A percentile compares a stretch with the other conserved stretches of the same genome.
Conservation (phyloP, 2,888 invertebrate species). For the Phlogophora meticulosa region DNA sequence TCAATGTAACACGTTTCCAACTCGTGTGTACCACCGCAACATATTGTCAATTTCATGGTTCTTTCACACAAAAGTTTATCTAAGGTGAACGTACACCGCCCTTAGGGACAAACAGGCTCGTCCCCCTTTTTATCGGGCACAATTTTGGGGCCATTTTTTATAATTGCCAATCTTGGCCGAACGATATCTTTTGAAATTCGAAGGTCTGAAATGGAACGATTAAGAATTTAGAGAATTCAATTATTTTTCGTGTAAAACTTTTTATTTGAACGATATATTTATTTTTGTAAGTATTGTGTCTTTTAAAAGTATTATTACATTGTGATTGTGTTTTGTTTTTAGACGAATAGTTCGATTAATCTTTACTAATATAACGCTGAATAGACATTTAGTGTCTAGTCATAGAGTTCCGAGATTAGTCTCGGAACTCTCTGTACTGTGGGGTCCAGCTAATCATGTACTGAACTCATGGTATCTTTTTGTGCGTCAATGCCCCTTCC, state of each 20-base stretch:
- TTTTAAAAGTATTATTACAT: no score
- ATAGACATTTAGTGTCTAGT: no score
- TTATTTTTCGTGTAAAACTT: constrained; percentile 67
- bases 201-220: constrained; percentile 63
- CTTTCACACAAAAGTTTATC: constrained; percentile 43
- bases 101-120: constrained; percentile 57
- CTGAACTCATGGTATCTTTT: no score
- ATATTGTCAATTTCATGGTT: constrained; percentile 60
- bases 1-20: constrained; percentile 23
- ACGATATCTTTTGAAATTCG: constrained; percentile 65
- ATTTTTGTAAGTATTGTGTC: no score
- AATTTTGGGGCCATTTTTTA: constrained; percentile 78
- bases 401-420: no score
- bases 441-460: no score
- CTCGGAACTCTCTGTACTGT: no score
- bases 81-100: constrained; percentile 60
- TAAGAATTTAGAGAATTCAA: constrained; percentile 73
- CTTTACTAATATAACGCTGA: no score
- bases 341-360: no score
- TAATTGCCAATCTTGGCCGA: constrained; percentile 82
- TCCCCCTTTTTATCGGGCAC: constrained; percentile 70
- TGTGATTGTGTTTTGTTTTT: no score
- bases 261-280: background rate
- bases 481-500: no score
- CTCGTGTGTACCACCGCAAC: constrained; percentile 34